Percentiles rank a stretch among this genome's conserved stretches.
Evolutionary conservation across 2,797 vertebrate species (phyloP).

Genomic region (Loriculus beryllinus): DNA sequence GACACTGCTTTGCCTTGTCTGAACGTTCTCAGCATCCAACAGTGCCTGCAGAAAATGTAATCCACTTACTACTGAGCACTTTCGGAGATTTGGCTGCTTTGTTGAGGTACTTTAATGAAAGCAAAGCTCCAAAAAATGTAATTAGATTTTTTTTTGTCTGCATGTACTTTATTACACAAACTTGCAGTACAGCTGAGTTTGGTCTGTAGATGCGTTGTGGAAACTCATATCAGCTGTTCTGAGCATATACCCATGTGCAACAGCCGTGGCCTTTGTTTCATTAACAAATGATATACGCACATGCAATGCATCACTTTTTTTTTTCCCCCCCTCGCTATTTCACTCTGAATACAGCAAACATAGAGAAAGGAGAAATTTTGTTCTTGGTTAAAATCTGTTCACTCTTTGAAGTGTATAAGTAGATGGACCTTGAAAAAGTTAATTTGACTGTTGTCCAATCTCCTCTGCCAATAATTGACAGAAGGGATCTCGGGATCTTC

Average conservation of each 20-base stretch:
- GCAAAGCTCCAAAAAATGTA: neutral
- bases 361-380: neutral
- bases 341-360: neutral
- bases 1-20: neutral
- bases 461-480: neutral
- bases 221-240: neutral
- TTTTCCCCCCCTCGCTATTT: neutral
- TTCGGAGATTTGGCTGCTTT: neutral
- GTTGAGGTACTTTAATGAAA: neutral
- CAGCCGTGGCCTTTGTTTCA: neutral
- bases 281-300: neutral
- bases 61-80: neutral
- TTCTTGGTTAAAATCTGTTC: neutral
- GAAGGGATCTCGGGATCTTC: neutral
- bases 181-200: neutral
- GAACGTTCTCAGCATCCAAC: neutral
- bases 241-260: fast-evolving
- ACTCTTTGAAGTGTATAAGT: neutral
- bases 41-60: neutral
- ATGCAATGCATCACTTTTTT: neutral
- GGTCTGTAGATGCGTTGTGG: neutral
- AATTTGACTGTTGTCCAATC: neutral
- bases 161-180: neutral
- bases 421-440: neutral
- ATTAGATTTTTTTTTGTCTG: neutral